Base-by-base conservation (phyloP, 2,797 vertebrate genomes). In the Mus caroli region DNA sequence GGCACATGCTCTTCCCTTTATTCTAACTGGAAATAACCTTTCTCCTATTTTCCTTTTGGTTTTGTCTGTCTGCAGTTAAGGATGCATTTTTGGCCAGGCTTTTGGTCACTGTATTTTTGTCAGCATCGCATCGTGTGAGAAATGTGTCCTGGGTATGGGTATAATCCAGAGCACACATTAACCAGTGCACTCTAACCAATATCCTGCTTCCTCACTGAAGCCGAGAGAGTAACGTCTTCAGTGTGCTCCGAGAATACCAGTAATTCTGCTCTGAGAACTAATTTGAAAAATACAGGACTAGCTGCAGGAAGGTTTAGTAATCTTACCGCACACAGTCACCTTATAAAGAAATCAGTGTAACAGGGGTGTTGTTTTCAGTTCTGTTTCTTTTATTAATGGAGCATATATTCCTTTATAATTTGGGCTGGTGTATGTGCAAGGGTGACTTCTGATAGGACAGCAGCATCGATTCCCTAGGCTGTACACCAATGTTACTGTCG, bases 71-170 rank as follows among this genome's bases (percentile, higher is more conserved):
- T 93, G 10, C 86, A 54, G 90, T 95, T 89, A 88, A 90, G 80
- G 71, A 56, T 90, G 71, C 75, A 40, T 76, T 94, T 97, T 94
- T 95, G 93, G 60, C 71, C n/a, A 95, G 76, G 54, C 58, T 93
- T 95, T 95, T 86, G 58, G 60, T 77, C 43, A 22, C 88, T 78
- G 56, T 76, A n/a, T 97, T 95, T 95, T 80, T n/a, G 90, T 94
- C 54, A 73, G 8, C 26, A 26, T 91, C 19, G 10, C 69, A 31
- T 52, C 60, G 17, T 94, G 46, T 90, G 83, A 95, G 71, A 80
- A 86, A 75, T 73, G 37, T 95, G 67, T 78, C 85, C 22, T 82
- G 67, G 20, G 58, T 90, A 22, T 64, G 64, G 60, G 75, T 64
- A 60, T 83, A 86, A 50, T n/a, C 37, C 67, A 88, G 17, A 13